Base-by-base conservation (phyloP, 1,140 invertebrate species). In the Lysiphlebus fabarum region DNA sequence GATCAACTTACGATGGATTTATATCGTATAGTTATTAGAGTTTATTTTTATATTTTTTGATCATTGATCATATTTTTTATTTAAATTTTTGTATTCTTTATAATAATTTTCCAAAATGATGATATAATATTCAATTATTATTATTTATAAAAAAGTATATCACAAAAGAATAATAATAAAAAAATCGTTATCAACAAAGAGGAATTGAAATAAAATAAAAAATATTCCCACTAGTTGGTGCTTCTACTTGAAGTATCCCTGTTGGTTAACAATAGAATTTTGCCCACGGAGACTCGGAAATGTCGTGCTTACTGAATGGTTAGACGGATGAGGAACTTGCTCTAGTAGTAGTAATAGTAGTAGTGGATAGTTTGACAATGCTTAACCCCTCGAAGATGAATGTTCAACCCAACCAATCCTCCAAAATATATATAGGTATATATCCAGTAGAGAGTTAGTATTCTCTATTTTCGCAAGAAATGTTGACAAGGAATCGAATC, bases 1-100 rank as follows among this genome's bases (percentile, higher is more conserved):
- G 70, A 72, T 72, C 68, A 71, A 70, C 64, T 70, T 36, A 33
- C 65, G 71, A 74, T 69, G 67, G 73, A 76, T 76, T 76, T 76
- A 26, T 26, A 76, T 73, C 56, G 70, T 44, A 40, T 47, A 53
- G 70, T 71, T 72, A 76, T 76, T 75, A 68, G 62, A 63, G 64
- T 65, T 62, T 62, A 54, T 34, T 37, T 36, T 42, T 7, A 14
- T n/a, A n/a, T n/a, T 34, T 55, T 7, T 7, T 14, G 7, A 7
- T 45, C 11, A 45, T 45, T 7, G 2, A n/a, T n/a, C n/a, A n/a
- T n/a, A 36, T 36, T 61, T 61, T 51, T 45, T 37, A 41, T 26
- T 26, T 26, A 26, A 26, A 26, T 26, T 26, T 26, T 26, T 26
- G n/a, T n/a, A n/a, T 26, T 26, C 4, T 26, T 26, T 26, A 26